A percentile compares a stretch with the other conserved stretches of the same genome.
phyloP scores from a whole-genome alignment of 2,797 vertebrate genomes.

The Brachyrhaphis roseni region DNA sequence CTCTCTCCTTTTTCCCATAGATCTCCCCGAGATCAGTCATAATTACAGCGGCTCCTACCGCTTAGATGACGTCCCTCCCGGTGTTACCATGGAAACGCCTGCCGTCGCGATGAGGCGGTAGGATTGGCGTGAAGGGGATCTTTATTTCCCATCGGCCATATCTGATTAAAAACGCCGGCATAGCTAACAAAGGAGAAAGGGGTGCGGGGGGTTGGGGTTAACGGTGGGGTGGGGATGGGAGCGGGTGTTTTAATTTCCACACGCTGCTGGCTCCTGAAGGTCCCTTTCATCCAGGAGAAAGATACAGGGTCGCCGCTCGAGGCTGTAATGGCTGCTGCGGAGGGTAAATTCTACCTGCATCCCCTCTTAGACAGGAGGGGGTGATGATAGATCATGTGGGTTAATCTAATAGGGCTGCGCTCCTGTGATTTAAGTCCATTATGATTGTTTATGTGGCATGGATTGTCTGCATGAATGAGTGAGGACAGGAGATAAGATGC shows the following conservation, averaged over 20 bases:
- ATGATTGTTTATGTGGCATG: conserved; percentile 32
- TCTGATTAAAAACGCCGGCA: conserved; percentile 68
- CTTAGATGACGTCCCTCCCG: conserved; percentile 44
- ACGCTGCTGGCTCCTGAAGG: conserved; percentile 55
- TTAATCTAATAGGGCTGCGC: conserved; percentile 59
- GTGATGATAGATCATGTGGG: conserved; percentile 59
- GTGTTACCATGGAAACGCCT: conserved; percentile 68
- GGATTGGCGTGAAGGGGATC: conserved; percentile 65
- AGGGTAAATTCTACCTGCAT: conserved; percentile 47
- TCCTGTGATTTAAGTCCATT: conserved; percentile 61
- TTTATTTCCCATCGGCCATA: conserved; percentile 71
- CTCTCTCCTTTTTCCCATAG: conserved; percentile 29
- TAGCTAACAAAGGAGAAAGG: conserved; percentile 51
- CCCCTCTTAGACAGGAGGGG: conserved; percentile 32
- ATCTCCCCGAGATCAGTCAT: conserved; percentile 69
- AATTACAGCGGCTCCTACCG: conserved; percentile 63
- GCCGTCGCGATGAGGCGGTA: conserved; percentile 46
- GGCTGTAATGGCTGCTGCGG: conserved; percentile 50
- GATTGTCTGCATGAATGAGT: conserved; percentile 40
- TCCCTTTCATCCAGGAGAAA: conserved; percentile 42
- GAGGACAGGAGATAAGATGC: conserved; percentile 15
- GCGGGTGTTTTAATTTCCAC: conserved; percentile 56
- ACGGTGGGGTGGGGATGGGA: background rate
- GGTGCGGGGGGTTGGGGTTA: background rate
- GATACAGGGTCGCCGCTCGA: conserved; percentile 44